Conservation (phyloP, 2,888 invertebrate genomes). For the Sepiola atlantica region DNA sequence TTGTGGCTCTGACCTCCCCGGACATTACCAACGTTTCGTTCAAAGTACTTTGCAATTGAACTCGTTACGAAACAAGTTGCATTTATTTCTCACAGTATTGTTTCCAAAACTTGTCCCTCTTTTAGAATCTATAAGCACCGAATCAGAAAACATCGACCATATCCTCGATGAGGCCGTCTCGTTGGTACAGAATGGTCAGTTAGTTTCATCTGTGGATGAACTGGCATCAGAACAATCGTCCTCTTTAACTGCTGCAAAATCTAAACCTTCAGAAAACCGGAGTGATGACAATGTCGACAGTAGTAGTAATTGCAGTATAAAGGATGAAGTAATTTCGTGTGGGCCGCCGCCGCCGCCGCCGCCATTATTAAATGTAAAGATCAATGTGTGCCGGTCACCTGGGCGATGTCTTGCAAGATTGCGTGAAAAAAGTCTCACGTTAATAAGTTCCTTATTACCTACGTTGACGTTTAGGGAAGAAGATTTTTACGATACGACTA, state of each 20-base stretch:
- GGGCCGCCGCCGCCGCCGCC: too few species aligned
- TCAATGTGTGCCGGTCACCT: slow-evolving; percentile 53
- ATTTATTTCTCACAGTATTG: slow-evolving; percentile 54
- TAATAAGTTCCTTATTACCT: slow-evolving; percentile 53
- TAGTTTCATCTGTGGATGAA: background rate
- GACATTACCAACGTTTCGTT: slow-evolving; percentile 53
- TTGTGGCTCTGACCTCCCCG: slow-evolving; percentile 50
- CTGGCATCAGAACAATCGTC: background rate
- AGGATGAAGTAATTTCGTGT: background rate
- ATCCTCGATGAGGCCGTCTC: slow-evolving; percentile 53
- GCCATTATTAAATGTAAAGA: slow-evolving; percentile 39
- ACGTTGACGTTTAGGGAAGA: slow-evolving; percentile 50
- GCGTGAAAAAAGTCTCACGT: slow-evolving; percentile 51
- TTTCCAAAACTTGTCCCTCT: slow-evolving; percentile 52
- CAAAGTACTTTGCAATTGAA: slow-evolving; percentile 51
- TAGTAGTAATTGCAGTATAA: background rate
- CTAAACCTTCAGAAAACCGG: background rate
- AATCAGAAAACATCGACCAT: slow-evolving; percentile 55
- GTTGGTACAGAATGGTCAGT: background rate
- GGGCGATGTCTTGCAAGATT: slow-evolving; percentile 53
- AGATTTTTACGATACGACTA: slow-evolving; percentile 46
- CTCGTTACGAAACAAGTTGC: slow-evolving; percentile 55
- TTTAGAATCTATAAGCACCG: slow-evolving; percentile 50
- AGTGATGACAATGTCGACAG: background rate
- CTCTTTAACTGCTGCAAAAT: background rate